Evolutionary conservation across 2,797 vertebrate species (phyloP).

Genomic region (Erpetoichthys calabaricus): DNA sequence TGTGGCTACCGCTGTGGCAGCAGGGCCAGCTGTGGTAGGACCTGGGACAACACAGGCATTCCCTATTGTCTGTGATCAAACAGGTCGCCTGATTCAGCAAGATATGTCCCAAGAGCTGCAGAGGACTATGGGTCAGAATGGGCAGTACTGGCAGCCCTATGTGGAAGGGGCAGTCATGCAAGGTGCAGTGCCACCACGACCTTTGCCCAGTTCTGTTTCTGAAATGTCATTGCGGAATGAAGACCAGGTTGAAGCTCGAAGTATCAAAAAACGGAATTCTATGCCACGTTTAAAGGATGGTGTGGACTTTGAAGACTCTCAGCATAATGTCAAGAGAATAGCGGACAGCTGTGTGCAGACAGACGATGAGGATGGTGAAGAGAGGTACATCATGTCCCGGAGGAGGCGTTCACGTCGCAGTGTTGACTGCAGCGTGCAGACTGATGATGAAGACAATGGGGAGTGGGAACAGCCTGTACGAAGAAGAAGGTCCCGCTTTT

Average conservation of each 20-base stretch:
- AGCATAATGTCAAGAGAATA: conserved; percentile 66
- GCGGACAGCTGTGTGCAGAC: conserved; percentile 92
- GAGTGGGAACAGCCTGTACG: conserved; percentile 94
- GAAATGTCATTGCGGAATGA: conserved; percentile 89
- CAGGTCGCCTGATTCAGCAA: conserved; percentile 61
- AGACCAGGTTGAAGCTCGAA: conserved; percentile 62
- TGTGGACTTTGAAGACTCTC: conserved; percentile 57
- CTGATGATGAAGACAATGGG: conserved; percentile 85
- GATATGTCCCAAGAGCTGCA: conserved; percentile 45
- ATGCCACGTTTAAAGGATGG: conserved; percentile 86
- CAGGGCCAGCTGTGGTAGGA: conserved; percentile 55
- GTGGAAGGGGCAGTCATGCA: conserved; percentile 57
- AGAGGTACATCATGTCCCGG: conserved; percentile 72
- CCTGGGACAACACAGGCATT: conserved; percentile 49
- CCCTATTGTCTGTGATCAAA: conserved; percentile 62
- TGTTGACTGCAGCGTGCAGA: conserved; percentile 91
- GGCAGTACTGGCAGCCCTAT: conserved; percentile 75
- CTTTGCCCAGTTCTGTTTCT: conserved; percentile 81
- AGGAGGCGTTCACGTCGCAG: conserved; percentile 77
- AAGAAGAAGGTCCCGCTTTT: conserved; percentile 70
- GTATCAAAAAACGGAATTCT: conserved; percentile 88
- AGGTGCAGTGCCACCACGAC: conserved; percentile 59
- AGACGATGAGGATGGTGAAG: conserved; percentile 87
- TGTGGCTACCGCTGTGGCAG: conserved; percentile 62
- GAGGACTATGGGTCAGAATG: conserved; percentile 58